Evolutionary conservation across 2,113 vertebrate genomes (phyloP).

Genomic region (Copsychus sechellarum): DNA sequence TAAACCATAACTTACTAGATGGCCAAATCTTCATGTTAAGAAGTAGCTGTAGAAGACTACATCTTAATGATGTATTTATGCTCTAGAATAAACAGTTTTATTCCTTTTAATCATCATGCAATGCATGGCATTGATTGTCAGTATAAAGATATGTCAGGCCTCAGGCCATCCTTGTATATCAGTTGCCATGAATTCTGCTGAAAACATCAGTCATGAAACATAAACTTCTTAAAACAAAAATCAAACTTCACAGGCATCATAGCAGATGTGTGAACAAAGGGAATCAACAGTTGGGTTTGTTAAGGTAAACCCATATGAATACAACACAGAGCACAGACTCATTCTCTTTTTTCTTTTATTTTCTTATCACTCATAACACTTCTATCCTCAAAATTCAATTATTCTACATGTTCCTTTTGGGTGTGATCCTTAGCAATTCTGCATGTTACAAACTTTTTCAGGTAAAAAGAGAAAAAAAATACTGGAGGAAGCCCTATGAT

Average conservation of each 20-base stretch:
- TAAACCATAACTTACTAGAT: neutral
- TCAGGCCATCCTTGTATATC: constrained; percentile 9
- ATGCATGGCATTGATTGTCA: constrained; percentile 40
- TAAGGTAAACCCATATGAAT: neutral
- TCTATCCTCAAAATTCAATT: neutral
- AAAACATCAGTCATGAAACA: constrained; percentile 41
- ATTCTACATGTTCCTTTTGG: neutral
- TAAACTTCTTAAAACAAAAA: constrained; percentile 33
- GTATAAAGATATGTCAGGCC: constrained; percentile 43
- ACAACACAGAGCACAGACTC: neutral
- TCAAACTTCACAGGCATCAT: constrained; percentile 15
- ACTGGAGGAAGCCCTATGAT: neutral
- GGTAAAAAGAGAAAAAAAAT: neutral
- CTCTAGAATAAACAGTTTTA: constrained; percentile 14
- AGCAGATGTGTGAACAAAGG: constrained; percentile 29
- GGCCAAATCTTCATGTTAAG: neutral
- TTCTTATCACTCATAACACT: neutral
- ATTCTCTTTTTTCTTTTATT: neutral
- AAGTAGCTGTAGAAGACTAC: neutral
- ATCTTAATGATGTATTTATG: constrained; percentile 15
- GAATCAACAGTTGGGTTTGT: neutral
- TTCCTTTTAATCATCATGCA: constrained; percentile 26
- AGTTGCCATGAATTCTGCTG: neutral
- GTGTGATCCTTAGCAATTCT: neutral
- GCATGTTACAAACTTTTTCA: neutral